Percentiles rank a stretch among this genome's conserved stretches.
Conservation (phyloP, 2,797 vertebrate genomes). For the Clarias laeviceps region DNA sequence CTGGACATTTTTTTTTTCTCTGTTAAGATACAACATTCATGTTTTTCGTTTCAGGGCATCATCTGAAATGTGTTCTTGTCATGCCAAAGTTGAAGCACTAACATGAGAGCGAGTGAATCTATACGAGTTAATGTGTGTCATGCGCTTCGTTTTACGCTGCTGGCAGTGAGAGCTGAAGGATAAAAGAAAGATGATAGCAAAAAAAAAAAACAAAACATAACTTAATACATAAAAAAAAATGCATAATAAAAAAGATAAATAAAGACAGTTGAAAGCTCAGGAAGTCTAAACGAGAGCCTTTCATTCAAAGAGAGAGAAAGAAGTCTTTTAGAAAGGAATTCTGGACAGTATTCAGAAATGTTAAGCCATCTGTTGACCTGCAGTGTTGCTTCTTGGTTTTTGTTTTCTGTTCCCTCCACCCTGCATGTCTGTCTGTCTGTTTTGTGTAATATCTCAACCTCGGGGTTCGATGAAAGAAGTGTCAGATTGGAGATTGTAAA, state of each 20-base stretch:
- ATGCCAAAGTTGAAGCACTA: constrained; percentile 68
- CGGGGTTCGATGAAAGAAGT: constrained; percentile 63
- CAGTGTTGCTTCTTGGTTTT: constrained; percentile 43
- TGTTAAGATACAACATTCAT: background rate
- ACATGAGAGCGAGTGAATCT: constrained; percentile 54
- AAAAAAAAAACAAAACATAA: constrained; percentile 63
- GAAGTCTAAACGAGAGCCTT: constrained; percentile 36
- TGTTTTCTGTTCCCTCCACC: constrained; percentile 35
- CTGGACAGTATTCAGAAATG: constrained; percentile 69
- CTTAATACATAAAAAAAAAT: no score
- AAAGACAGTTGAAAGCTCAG: constrained; percentile 59
- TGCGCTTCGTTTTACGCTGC: constrained; percentile 70
- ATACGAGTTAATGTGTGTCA: constrained; percentile 66
- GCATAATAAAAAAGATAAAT: constrained; percentile 40
- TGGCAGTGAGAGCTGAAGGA: constrained; percentile 62
- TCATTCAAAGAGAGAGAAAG: background rate
- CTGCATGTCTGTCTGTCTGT: constrained; percentile 71
- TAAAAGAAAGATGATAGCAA: constrained; percentile 52
- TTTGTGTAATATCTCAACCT: constrained; percentile 62
- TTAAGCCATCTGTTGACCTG: constrained; percentile 69
- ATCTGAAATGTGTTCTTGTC: constrained; percentile 67
- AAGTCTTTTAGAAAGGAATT: constrained; percentile 56
- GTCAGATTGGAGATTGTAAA: constrained; percentile 84
- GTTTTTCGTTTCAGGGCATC: constrained; percentile 58
- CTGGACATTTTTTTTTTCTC: background rate